Percentiles rank a stretch among this genome's conserved stretches.
Evolutionary conservation across 2,113 vertebrate species (phyloP).

Genomic region (Suncus etruscus): DNA sequence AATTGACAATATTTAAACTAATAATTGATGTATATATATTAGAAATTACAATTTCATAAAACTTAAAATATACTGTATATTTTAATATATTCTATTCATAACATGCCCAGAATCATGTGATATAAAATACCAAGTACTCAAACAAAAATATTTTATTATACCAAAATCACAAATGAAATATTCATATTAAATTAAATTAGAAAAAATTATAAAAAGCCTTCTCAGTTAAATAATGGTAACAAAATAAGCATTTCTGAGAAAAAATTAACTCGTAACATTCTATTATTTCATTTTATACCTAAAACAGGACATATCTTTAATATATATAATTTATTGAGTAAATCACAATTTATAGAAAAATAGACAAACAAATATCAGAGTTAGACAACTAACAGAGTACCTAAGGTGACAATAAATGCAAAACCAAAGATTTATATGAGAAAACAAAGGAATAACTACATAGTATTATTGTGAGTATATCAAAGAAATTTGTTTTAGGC

Average conservation of each 20-base stretch:
- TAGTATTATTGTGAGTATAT: neutral
- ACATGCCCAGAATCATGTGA: neutral
- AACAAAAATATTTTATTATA: neutral
- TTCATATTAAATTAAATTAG: neutral
- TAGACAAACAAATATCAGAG: neutral
- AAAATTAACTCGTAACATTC: neutral
- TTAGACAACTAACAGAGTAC: neutral
- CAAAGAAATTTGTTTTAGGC: neutral
- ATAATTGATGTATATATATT: neutral
- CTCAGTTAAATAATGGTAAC: neutral
- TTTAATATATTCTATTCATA: neutral
- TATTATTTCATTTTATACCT: rapidly evolving
- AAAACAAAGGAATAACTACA: neutral
- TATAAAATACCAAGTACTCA: neutral
- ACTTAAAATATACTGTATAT: neutral
- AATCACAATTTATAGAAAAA: neutral
- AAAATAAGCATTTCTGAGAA: neutral
- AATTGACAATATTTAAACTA: neutral
- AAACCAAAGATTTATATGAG: neutral
- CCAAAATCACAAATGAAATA: neutral
- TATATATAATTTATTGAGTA: neutral
- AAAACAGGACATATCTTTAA: neutral
- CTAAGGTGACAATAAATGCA: neutral
- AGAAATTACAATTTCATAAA: neutral
- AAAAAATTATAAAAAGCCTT: neutral